Evolutionary conservation across 2,113 vertebrate species (phyloP), one percentile per base, ranked within the genome.

Genomic region (Bagarius yarrelli): DNA sequence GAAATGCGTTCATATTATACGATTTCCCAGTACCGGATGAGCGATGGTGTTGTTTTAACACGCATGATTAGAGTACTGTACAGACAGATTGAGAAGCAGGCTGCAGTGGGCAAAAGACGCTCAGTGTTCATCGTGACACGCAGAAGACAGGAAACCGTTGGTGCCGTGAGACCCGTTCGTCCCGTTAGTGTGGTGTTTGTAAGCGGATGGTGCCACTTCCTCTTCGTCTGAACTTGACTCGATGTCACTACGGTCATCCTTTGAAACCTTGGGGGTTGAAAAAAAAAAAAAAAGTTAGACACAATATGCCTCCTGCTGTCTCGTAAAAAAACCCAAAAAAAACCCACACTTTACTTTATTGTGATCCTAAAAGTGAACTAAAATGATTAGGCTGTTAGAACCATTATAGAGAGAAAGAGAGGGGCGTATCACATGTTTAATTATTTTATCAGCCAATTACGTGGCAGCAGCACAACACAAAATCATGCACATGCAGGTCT

Each of bases 141-240:
- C 79, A 60, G 91, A 89, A 64, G 94, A 94, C 82, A 98, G 94
- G 90, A 96, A 98, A 15, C 98, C 98, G 0, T 99, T 99, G 89
- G 94, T 95, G 80, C 95, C 95, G 5, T 95, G 90, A 25, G 92
- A 88, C 84, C 95, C 94, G 0, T 95, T 95, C 81, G 95, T 96
- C 56, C 97, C 96, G 0, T 98, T 99, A 30, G 95, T 94, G 88
- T 97, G 95, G 0, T 85, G 86, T 86, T 88, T 95, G 89, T 95
- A 95, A 83, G 90, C 89, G 66, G 92, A 87, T 57, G 92, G 91
- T 56, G 90, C 88, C 30, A 92, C 90, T 83, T 95, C 94, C 8
- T 98, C 98, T 86, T 99, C 98, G 47, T 99, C 98, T 69, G 96
- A 98, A 91, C 97, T 98, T 78, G 95, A 97, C 90, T 99, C 98